phyloP scores from a whole-genome alignment of 2,113 vertebrate genomes.

The Cyprinus carpio region DNA sequence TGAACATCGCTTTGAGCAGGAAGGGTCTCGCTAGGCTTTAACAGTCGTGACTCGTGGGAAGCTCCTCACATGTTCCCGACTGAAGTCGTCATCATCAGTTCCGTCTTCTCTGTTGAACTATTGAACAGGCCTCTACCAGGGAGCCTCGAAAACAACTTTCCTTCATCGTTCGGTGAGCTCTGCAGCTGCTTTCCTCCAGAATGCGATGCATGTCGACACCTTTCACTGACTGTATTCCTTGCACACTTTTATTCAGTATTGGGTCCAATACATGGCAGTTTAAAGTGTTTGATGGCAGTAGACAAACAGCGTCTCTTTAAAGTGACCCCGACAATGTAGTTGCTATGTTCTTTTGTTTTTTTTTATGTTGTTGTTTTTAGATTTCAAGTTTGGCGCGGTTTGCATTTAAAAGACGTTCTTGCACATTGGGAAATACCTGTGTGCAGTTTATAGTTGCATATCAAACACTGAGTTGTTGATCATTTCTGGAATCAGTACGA shows the following conservation, averaged over 20 bases:
- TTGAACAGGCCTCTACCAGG: neutral
- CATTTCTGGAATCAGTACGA: neutral
- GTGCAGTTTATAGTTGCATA: neutral
- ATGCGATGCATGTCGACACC: slow-evolving; percentile 38
- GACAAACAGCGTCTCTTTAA: slow-evolving; percentile 13
- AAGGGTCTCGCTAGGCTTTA: neutral
- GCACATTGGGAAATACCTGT: neutral
- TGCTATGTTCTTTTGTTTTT: neutral
- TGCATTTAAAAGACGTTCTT: neutral
- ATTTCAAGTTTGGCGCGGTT: slow-evolving; percentile 8
- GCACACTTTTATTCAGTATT: slow-evolving; percentile 26
- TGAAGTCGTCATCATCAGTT: no score
- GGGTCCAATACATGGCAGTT: slow-evolving; percentile 17
- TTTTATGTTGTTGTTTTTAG: slow-evolving; percentile 1
- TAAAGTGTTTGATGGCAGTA: slow-evolving; percentile 12
- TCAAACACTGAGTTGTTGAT: slow-evolving; percentile 16
- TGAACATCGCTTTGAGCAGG: neutral
- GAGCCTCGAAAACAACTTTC: neutral
- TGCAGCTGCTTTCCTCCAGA: neutral
- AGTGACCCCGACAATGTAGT: slow-evolving; percentile 17
- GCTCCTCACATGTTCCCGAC: no score
- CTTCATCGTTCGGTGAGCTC: neutral
- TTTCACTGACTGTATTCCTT: slow-evolving; percentile 25
- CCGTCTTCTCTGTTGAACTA: neutral
- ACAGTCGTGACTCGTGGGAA: no score